phyloP scores from a whole-genome alignment of 2,113 vertebrate genomes.

The Donacobius atricapilla region DNA sequence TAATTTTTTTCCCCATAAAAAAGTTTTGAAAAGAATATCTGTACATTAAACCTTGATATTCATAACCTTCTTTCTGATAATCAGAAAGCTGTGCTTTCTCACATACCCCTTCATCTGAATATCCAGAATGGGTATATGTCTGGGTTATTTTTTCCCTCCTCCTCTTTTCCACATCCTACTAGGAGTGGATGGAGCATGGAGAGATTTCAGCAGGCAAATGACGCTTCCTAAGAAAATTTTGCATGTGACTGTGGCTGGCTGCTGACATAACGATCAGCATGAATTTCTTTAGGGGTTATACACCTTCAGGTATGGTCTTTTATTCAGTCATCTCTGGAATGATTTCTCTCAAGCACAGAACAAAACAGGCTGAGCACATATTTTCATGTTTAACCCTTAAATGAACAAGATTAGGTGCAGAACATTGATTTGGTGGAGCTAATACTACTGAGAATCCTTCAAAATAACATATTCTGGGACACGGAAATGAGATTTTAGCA shows the following conservation, averaged over 20 bases:
- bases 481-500: not conserved
- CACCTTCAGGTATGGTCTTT: not conserved
- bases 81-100: not conserved
- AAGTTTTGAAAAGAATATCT: not conserved
- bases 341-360: not conserved
- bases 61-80: not conserved
- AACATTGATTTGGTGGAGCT: not conserved
- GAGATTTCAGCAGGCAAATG: not conserved
- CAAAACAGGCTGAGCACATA: not conserved
- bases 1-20: not conserved
- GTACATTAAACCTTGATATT: not conserved
- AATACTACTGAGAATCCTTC: not conserved
- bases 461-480: not conserved
- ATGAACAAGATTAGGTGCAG: not conserved
- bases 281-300: not conserved
- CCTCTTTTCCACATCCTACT: not conserved
- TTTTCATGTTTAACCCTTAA: not conserved
- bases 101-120: fast-evolving
- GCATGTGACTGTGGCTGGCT: not conserved
- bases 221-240: not conserved
- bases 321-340: not conserved
- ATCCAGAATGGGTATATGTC: fast-evolving
- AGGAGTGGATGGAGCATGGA: not conserved
- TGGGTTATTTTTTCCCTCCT: not conserved
- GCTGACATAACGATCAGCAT: not conserved